Base-by-base conservation (phyloP, 30 jellyfish, hydroid and myxozoan species). In the Cassiopea andromeda region DNA sequence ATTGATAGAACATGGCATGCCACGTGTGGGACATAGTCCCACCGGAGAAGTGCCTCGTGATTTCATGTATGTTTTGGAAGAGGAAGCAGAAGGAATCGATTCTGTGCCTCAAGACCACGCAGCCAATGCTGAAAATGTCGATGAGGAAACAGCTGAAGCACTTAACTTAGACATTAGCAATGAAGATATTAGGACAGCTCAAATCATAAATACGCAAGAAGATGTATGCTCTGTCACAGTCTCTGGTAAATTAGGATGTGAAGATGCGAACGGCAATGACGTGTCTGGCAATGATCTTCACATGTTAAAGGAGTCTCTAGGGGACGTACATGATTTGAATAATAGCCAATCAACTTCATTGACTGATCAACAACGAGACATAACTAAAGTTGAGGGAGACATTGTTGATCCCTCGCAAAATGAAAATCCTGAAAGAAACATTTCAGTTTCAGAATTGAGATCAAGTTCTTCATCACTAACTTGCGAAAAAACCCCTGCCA, bases 391-490 rank as follows among this genome's bases (percentile, higher is more conserved):
- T 3, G 79, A 70, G 2, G 17, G 16, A 27, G 79, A 1, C 19
- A 15, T 1, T 38, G 79, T 1, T 16, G 57, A 70, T 43, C 7
- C 50, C n/a, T 10, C 75, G 8, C 9, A 19, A 49, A 50, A 10
- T 54, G 73, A 16, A 19, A 77, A 17, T 17, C 59, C 74, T 46
- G 82, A 81, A 16, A 67, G 43, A 1, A 81, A 67, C 48, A 13
- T 81, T 13, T 70, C 80, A 58, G 74, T 81, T 10, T 48, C 90
- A 2, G 90, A 81, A 48, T 44, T 81, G 15, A 61, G 82, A 45
- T 69, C 46, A 7, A 70, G 66, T 18, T 81, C 90, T 19, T 19
- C 74, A 16, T 10, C 67, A 38, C 6, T 2, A 15, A 60, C 44
- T 15, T 18, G 17, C 47, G 90, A 61, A 15, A 81, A 70, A 18